Base-by-base conservation (phyloP, 2,797 vertebrate genomes). In the Staurois parvus region DNA sequence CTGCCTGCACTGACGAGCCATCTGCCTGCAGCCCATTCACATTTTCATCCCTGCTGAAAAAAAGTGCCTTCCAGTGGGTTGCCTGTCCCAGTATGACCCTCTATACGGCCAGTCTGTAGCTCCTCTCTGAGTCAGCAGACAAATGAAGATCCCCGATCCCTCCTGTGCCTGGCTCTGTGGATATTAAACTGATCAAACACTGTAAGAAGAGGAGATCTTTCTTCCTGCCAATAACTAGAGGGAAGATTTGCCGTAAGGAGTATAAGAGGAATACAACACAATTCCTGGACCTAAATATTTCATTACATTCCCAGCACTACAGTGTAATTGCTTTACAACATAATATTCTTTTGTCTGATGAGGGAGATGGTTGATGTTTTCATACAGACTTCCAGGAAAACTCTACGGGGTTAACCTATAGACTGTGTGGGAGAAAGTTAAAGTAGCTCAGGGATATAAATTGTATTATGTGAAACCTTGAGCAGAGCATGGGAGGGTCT, bases 301-400 rank as follows among this genome's bases (percentile, higher is more conserved):
- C 73, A 86, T 86, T 37, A 52, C 66, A 69, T 30, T 52, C 66
- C 52, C 73, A 17, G 45, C 79, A 81, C 78, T 76, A 70, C 7
- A 45, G 72, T 59, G 37, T 81, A 85, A 85, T 85, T 85, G 84
- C 79, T 69, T 81, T 81, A 72, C 19, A 85, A 81, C 48, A 81
- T 70, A 70, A 85, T 81, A 67, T 81, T 68, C 59, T 62, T 85
- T 67, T 32, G n/a, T 40, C 66, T 67, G 79, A 72, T 29, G 52
- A 86, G 13, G 2, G 4, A 52, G 29, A 64, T 32, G 24, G 17
- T 75, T 76, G 48, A 21, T 76, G 70, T 72, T 81, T 48, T 52
- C 48, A 52, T 13, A 29, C 7, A 75, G 32, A 34, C 45, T 76
- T 77, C 24, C 64, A 81, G 37, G 66, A 37, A 86, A 28, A 19